Conservation (phyloP, 2,888 invertebrate genomes). For the Perithous albicinctus region DNA sequence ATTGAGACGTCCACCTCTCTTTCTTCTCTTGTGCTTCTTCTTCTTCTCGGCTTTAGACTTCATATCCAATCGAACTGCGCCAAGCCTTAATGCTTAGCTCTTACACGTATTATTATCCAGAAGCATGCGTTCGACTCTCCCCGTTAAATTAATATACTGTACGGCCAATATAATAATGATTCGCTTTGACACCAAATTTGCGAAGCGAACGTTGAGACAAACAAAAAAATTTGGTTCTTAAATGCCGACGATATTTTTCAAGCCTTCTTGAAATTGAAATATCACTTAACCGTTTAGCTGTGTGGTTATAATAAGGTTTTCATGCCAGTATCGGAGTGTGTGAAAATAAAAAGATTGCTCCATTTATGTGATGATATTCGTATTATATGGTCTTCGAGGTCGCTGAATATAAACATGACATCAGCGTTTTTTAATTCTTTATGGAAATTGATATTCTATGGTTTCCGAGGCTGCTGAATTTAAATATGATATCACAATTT, state of each 20-base stretch:
- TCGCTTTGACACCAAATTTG: slow-evolving; percentile 54
- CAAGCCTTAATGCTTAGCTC: slow-evolving; percentile 75
- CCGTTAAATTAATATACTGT: slow-evolving; percentile 52
- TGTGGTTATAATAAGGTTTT: too few relatives aligned
- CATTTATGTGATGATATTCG: too few relatives aligned
- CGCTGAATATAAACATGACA: too few relatives aligned
- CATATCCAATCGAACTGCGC: slow-evolving; percentile 76
- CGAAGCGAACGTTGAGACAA: slow-evolving; percentile 17
- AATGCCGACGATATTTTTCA: slow-evolving; percentile 25
- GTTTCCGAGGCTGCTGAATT: too few relatives aligned
- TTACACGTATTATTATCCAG: slow-evolving; percentile 77
- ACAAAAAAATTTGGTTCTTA: not conserved
- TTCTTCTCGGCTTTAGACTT: slow-evolving; percentile 62
- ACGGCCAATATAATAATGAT: slow-evolving; percentile 52
- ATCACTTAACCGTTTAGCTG: too few relatives aligned
- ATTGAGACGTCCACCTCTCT: slow-evolving; percentile 81
- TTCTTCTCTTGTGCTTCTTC: slow-evolving; percentile 39
- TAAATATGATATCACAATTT: too few relatives aligned
- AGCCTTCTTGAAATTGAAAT: not conserved
- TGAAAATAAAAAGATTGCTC: too few relatives aligned
- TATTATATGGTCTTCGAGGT: too few relatives aligned
- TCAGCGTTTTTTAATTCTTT: too few relatives aligned
- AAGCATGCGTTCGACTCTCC: slow-evolving; percentile 63
- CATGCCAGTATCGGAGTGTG: too few relatives aligned
- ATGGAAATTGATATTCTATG: too few relatives aligned